Evolutionary conservation across 2,797 vertebrate species (phyloP).

Genomic region (Pseudocheirus occidentalis): DNA sequence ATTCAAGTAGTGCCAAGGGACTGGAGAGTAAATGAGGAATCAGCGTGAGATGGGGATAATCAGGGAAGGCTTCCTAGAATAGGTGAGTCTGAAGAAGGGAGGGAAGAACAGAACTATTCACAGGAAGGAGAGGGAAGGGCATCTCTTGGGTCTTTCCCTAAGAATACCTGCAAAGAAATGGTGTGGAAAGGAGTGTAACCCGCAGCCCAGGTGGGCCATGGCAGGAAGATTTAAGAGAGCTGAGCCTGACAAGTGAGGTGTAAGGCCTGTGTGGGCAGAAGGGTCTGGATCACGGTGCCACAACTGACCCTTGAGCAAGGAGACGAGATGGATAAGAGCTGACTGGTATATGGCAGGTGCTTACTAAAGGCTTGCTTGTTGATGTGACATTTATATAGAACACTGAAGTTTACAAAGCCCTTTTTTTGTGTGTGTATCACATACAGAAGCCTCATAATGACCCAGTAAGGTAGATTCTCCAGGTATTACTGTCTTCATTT

Average conservation of each 20-base stretch:
- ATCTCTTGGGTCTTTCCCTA: not conserved
- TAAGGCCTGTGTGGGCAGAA: not conserved
- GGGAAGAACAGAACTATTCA: not conserved
- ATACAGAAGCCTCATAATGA: not conserved
- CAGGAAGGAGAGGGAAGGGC: not conserved
- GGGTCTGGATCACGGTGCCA: not conserved
- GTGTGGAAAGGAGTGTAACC: not conserved
- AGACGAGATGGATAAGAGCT: not conserved
- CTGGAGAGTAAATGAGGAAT: not conserved
- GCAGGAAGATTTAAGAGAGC: not conserved
- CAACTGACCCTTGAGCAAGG: not conserved
- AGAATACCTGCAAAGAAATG: not conserved
- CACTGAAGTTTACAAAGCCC: not conserved
- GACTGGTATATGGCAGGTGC: not conserved
- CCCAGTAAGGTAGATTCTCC: not conserved
- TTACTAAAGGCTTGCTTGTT: not conserved
- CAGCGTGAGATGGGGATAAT: slow-evolving; percentile 8
- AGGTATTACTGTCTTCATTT: not conserved
- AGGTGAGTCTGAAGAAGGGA: slow-evolving; percentile 3
- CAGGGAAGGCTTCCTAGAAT: slow-evolving; percentile 38
- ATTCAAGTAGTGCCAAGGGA: not conserved
- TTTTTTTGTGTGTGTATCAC: not conserved
- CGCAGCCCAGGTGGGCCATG: not conserved
- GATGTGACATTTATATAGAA: not conserved
- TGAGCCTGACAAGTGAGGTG: not conserved